phyloP scores from a whole-genome alignment of 2,888 invertebrate species.

The Apodemia mormo region DNA sequence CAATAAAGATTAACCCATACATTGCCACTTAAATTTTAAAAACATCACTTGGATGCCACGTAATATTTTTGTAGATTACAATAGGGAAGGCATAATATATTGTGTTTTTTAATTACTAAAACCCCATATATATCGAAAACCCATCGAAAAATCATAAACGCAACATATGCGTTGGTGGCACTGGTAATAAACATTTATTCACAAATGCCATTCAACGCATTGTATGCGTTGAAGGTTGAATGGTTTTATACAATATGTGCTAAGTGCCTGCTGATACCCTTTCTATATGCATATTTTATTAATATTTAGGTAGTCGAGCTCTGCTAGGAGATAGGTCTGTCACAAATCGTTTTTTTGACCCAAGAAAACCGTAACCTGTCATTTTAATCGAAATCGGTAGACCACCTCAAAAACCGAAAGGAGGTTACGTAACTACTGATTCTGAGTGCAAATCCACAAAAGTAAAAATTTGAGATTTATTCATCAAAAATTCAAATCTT shows the following conservation, averaged over 20 bases:
- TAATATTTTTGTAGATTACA: slow-evolving; percentile 16
- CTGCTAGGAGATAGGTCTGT: no score
- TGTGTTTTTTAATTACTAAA: slow-evolving; percentile 19
- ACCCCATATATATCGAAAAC: slow-evolving; percentile 21
- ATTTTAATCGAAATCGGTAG: slow-evolving; percentile 5
- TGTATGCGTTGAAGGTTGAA: slow-evolving; percentile 19
- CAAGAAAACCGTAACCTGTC: no score
- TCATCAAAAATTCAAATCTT: slow-evolving; percentile 9
- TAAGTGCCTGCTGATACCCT: no score
- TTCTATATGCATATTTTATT: no score
- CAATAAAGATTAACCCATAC: background rate
- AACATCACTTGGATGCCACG: slow-evolving; percentile 15
- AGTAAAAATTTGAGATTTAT: background rate
- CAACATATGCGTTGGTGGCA: slow-evolving; percentile 23
- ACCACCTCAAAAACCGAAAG: slow-evolving; percentile 11
- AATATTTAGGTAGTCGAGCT: no score
- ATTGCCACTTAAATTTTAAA: slow-evolving; percentile 11
- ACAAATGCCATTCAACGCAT: slow-evolving; percentile 23
- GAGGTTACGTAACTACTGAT: slow-evolving; percentile 13
- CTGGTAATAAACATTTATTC: slow-evolving; percentile 23
- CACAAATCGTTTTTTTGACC: no score
- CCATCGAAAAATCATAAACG: slow-evolving; percentile 22
- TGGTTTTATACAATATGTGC: slow-evolving; percentile 18
- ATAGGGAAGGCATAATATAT: slow-evolving; percentile 20
- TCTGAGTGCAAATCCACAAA: slow-evolving; percentile 14